Conservation (phyloP, 2,113 vertebrate genomes). For the Leptocoma aspasia region DNA sequence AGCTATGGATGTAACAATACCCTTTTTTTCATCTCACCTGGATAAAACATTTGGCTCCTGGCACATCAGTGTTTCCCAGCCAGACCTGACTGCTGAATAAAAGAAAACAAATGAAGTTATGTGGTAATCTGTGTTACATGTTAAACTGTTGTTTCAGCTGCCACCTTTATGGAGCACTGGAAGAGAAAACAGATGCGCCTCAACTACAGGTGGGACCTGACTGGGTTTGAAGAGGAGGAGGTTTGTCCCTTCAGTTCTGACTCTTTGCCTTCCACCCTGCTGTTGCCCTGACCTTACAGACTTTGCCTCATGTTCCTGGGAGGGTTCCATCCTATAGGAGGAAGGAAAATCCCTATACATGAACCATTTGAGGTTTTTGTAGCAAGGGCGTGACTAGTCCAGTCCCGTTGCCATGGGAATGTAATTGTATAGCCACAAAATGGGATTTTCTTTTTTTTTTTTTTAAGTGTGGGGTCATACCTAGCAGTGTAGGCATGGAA, state of each 20-base stretch:
- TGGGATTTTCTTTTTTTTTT: background rate
- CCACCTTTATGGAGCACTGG: constrained; percentile 99
- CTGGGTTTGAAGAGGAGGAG: constrained; percentile 92
- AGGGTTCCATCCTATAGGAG: background rate
- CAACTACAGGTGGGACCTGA: constrained; percentile 95
- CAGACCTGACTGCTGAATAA: background rate
- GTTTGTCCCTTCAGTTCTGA: constrained; percentile 68
- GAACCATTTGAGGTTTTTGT: background rate
- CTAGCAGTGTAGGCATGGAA: background rate
- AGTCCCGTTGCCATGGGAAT: constrained; percentile 3
- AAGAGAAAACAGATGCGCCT: constrained; percentile 97
- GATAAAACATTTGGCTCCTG: background rate
- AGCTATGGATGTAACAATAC: background rate
- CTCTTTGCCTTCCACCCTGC: background rate
- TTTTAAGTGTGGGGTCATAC: background rate
- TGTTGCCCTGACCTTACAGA: background rate
- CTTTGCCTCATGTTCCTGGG: background rate
- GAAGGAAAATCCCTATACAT: background rate
- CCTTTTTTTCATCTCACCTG: background rate
- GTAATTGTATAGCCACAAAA: background rate
- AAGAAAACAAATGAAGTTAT: background rate
- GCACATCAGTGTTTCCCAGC: background rate
- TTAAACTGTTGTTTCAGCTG: constrained; percentile 73
- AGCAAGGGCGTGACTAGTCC: background rate
- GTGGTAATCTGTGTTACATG: background rate